These are phyloP conservation scores for Dufourea novaeangliae DNA, from an alignment of 1,140 invertebrate genomes.

Conservation along the genomic window DNA sequence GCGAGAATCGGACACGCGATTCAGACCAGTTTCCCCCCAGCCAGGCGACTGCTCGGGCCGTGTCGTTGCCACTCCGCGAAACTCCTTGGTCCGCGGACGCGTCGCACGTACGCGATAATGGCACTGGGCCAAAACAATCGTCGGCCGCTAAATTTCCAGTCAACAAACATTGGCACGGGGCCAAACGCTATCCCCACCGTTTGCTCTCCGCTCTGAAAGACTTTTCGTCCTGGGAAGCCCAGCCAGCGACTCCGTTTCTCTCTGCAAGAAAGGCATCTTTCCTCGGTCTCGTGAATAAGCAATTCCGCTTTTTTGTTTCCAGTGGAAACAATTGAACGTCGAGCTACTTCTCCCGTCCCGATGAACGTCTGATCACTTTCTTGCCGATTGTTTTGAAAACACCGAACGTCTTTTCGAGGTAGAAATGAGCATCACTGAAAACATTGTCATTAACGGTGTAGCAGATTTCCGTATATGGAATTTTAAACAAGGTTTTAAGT, in stretches of 20 bases:
- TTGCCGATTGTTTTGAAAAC: not conserved
- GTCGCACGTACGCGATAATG: constrained; percentile 71
- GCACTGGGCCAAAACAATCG: constrained; percentile 78
- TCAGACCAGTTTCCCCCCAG: not conserved
- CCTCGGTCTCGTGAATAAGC: constrained; percentile 32
- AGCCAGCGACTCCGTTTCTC: constrained; percentile 25
- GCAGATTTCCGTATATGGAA: too few relatives aligned
- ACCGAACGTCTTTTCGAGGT: not conserved
- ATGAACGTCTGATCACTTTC: not conserved
- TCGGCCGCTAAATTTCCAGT: constrained; percentile 77
- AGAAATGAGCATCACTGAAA: too few relatives aligned
- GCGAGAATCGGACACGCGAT: not conserved
- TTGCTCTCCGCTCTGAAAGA: constrained; percentile 49
- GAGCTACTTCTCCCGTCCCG: not conserved
- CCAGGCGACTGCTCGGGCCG: constrained; percentile 25
- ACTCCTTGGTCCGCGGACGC: constrained; percentile 30
- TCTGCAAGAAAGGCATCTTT: not conserved
- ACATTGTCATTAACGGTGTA: too few relatives aligned
- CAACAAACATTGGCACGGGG: constrained; percentile 75
- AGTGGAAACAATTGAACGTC: constrained; percentile 5
- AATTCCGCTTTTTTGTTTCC: constrained; percentile 34
- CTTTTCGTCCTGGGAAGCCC: constrained; percentile 52
- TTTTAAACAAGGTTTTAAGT: too few relatives aligned
- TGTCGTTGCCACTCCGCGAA: not conserved
- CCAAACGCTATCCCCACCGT: constrained; percentile 62